These are phyloP conservation scores for Parthenolecanium corni DNA, from an alignment of 2,888 invertebrate genomes.

Conservation along the genomic window DNA sequence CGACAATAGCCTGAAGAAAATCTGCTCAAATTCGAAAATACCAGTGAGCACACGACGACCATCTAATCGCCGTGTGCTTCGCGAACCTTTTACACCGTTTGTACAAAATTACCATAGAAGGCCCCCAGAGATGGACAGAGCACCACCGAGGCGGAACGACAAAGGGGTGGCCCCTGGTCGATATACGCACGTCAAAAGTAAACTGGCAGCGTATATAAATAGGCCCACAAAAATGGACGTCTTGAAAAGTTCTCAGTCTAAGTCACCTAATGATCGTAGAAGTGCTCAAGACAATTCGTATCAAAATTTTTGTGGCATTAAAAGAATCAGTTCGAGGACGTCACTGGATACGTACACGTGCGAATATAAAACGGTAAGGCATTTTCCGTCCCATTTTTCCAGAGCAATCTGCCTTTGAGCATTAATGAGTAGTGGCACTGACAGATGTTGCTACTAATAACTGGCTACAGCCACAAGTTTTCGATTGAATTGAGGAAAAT, in stretches of 20 bases:
- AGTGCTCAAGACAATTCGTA: background rate
- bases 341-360: slow-evolving; percentile 21
- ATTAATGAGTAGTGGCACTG: too few species aligned
- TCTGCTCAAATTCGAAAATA: slow-evolving; percentile 16
- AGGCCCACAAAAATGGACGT: slow-evolving; percentile 7
- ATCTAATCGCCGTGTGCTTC: background rate
- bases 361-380: slow-evolving; percentile 20
- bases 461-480: too few species aligned
- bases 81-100: background rate
- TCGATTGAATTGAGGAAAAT: too few species aligned
- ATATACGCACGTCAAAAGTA: slow-evolving; percentile 18
- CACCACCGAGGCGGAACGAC: background rate
- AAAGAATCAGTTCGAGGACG: slow-evolving; percentile 10
- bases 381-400: background rate
- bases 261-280: background rate
- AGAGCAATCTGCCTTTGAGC: background rate
- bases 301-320: background rate
- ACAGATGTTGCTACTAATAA: too few species aligned
- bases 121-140: background rate
- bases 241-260: background rate
- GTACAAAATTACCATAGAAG: background rate
- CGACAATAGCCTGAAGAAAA: background rate
- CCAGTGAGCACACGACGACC: slow-evolving; percentile 1
- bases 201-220: slow-evolving; percentile 20
- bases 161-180: background rate